Evolutionary conservation across 2,888 invertebrate species (phyloP).

Genomic region (Andrena flavipes): DNA sequence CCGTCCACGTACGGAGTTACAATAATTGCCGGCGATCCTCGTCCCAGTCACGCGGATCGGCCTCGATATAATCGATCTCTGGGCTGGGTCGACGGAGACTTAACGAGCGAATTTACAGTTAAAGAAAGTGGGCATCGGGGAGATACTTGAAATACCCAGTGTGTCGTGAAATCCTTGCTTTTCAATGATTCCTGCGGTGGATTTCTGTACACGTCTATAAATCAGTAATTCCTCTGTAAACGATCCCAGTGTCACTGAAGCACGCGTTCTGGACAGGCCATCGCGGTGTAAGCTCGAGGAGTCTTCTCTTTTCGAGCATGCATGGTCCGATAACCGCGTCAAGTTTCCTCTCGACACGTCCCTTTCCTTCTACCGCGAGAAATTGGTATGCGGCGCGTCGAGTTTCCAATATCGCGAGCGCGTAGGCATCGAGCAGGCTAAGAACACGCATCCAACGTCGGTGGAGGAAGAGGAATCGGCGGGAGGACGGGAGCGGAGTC

Average conservation of each 20-base stretch:
- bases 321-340: not conserved
- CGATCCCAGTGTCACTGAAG: no score
- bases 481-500: conserved; percentile 24
- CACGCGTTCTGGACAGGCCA: no score
- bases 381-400: conserved; percentile 32
- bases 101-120: not conserved
- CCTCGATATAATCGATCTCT: conserved; percentile 3
- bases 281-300: not conserved
- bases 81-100: not conserved
- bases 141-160: no score
- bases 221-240: no score
- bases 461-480: conserved; percentile 33
- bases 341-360: not conserved
- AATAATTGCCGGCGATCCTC: conserved; percentile 37
- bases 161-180: no score
- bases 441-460: conserved; percentile 20
- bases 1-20: conserved; percentile 12
- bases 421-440: conserved; percentile 35
- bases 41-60: conserved; percentile 1
- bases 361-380: conserved; percentile 14
- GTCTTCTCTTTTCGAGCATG: not conserved
- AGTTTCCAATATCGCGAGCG: conserved; percentile 37
- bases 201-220: no score
- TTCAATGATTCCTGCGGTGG: no score
- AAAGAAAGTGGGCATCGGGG: no score